Percentiles rank a stretch among this genome's conserved stretches.
Evolutionary conservation across 2,113 vertebrate species (phyloP).

Genomic region (Rhagologus leucostigma): DNA sequence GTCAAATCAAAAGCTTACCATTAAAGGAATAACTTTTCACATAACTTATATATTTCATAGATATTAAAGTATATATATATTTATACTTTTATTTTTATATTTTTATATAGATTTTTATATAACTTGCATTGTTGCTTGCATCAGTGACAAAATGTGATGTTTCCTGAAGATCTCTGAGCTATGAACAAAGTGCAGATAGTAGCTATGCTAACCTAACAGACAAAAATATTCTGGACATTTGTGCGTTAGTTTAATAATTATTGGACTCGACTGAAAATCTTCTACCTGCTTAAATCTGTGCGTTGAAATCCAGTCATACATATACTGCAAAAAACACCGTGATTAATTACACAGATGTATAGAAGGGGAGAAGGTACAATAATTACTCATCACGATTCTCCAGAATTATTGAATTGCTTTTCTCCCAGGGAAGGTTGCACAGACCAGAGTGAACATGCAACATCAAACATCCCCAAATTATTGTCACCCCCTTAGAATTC

Average conservation of each 20-base stretch:
- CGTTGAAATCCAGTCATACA: not conserved
- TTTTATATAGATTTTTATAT: not conserved
- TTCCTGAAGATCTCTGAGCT: not conserved
- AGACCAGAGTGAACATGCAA: not conserved
- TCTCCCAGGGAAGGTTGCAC: not conserved
- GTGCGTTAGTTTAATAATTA: not conserved
- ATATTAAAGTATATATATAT: not conserved
- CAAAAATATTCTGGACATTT: not conserved
- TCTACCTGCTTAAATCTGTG: not conserved
- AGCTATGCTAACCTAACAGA: not conserved
- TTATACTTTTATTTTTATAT: too few relatives aligned
- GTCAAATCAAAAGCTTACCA: not conserved
- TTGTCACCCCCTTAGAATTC: not conserved
- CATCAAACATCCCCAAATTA: not conserved
- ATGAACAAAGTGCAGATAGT: not conserved
- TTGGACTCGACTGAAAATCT: not conserved
- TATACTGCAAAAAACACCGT: fast-evolving
- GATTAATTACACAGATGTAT: too few relatives aligned
- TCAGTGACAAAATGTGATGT: not conserved
- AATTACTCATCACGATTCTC: not conserved
- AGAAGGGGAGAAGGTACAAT: not conserved
- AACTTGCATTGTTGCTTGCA: not conserved
- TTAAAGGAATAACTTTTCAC: not conserved
- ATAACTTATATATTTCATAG: not conserved
- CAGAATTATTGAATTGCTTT: fast-evolving